A percentile compares a stretch with the other conserved stretches of the same genome.
Conservation (phyloP, 35 echinoderm and acorn worm genomes). For the Anneissia japonica region DNA sequence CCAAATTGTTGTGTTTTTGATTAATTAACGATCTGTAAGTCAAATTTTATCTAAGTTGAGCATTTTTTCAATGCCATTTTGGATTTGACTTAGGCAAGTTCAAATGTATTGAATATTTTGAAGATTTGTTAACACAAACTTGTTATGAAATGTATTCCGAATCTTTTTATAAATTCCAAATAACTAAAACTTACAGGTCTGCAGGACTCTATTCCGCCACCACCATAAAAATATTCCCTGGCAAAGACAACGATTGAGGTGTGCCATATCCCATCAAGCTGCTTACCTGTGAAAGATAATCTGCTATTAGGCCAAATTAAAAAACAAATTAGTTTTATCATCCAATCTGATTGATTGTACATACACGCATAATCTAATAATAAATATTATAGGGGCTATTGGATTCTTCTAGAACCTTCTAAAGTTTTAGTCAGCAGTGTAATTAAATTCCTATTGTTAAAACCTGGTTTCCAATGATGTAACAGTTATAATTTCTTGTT, state of each 20-base stretch:
- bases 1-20: background rate
- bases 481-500: no score
- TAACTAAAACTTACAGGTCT: conserved; percentile 49
- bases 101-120: background rate
- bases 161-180: background rate
- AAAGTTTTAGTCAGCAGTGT: no score
- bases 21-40: background rate
- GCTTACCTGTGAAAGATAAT: conserved; percentile 59
- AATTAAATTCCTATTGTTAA: no score
- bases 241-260: conserved; percentile 87
- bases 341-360: no score
- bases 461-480: no score
- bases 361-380: no score
- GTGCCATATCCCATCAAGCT: conserved; percentile 92
- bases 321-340: no score
- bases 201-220: conserved; percentile 86
- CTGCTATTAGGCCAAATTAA: no score
- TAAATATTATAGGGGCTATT: no score
- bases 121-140: background rate
- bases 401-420: no score
- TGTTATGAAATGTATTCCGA: background rate
- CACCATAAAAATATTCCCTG: conserved; percentile 94
- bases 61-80: background rate
- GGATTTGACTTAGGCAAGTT: background rate
- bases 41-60: background rate